Conservation (phyloP, 2,888 invertebrate genomes). For the Brachypterus glaber region DNA sequence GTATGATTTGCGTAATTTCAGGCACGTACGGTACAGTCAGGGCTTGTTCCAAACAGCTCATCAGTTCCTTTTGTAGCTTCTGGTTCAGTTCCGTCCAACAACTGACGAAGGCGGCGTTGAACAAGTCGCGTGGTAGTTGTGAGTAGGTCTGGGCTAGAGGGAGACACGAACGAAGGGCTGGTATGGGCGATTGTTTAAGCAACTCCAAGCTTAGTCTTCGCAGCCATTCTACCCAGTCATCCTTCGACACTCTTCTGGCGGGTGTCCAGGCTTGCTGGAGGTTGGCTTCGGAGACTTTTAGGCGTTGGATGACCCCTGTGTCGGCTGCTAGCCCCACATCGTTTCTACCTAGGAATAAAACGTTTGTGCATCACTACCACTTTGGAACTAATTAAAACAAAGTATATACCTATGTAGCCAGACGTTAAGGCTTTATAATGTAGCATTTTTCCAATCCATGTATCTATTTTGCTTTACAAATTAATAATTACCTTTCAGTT, state of each 20-base stretch:
- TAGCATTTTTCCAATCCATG: slow-evolving; percentile 7
- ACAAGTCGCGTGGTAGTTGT: slow-evolving; percentile 89
- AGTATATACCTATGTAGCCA: slow-evolving; percentile 4
- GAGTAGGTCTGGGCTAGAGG: slow-evolving; percentile 89
- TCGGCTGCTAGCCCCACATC: slow-evolving; percentile 55
- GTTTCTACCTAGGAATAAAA: slow-evolving; percentile 53
- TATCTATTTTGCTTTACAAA: slow-evolving; percentile 8
- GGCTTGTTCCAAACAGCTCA: slow-evolving; percentile 80
- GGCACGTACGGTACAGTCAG: slow-evolving; percentile 87
- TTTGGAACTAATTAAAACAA: slow-evolving; percentile 5
- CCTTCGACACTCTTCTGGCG: slow-evolving; percentile 84
- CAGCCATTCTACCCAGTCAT: slow-evolving; percentile 98
- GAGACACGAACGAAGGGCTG: slow-evolving; percentile 84
- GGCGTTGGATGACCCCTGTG: slow-evolving; percentile 64
- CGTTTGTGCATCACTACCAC: too few relatives aligned
- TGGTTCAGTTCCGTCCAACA: slow-evolving; percentile 94
- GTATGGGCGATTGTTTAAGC: slow-evolving; percentile 90
- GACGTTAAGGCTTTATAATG: neutral
- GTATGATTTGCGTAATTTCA: slow-evolving; percentile 89
- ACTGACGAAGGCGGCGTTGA: slow-evolving; percentile 98
- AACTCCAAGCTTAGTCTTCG: slow-evolving; percentile 84
- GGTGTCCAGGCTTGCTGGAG: slow-evolving; percentile 89
- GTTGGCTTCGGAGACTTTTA: slow-evolving; percentile 75
- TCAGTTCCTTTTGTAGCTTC: slow-evolving; percentile 62
- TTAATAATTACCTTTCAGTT: slow-evolving; percentile 37